Evolutionary conservation across 2,113 vertebrate species (phyloP), one percentile per base, ranked within the genome.

Genomic region (Heliornis fulica): DNA sequence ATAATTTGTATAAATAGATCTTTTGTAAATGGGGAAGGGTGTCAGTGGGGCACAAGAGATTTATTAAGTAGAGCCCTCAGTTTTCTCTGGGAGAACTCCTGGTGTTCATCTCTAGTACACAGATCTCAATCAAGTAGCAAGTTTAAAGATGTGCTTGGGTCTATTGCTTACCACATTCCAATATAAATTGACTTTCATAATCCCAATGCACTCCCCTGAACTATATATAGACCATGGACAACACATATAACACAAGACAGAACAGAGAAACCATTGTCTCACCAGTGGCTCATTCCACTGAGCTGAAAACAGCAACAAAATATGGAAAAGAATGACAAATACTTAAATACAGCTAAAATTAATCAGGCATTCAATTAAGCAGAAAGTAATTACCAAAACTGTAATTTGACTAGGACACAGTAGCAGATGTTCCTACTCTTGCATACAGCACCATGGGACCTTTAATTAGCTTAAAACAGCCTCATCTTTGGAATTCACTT

Each of bases 341-440:
- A 74, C 79, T 91, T 81, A 93, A 88, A 92, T 46, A 31, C 21
- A 70, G 59, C 63, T 91, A 91, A 96, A 97, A 94, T 88, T 93
- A 93, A 93, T 92, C 87, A 90, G 68, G 31, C 77, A 48, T 28
- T 96, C 79, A 94, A 91, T 94, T 93, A 96, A 69, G 83, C 85
- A 96, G 92, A 95, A 95, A 84, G 76, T 93, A 95, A 94, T 96
- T 94, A 90, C 79, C 10, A 5, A 95, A 96, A 46, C 68, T 93
- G 85, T 92, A 93, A 96, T 96, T 93, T 95, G 85, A 94, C 71
- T 80, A 93, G 50, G 54, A 66, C 74, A 90, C 32, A 66, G 84
- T 87, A 96, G 81, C 95, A 96, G 94, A 96, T 95, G 94, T 90
- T 94, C 87, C 46, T 93, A 53, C 71, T 91, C 84, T 95, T 83